A percentile compares a stretch with the other conserved stretches of the same genome.
Conservation (phyloP, 2,888 invertebrate genomes). For the Lordiphosa fenestrarum region DNA sequence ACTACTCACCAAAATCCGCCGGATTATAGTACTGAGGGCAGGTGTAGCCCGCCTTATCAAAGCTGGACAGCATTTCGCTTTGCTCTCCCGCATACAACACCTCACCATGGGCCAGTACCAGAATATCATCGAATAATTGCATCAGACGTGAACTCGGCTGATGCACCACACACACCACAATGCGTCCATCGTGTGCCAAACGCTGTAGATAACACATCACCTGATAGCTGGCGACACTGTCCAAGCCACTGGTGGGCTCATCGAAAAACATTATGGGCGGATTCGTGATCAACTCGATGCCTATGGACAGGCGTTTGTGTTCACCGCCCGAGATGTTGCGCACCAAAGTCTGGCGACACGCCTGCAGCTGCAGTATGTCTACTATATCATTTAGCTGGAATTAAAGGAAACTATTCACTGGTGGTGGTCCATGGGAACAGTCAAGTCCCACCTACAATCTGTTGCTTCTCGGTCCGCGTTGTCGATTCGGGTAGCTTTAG, state of each 20-base stretch:
- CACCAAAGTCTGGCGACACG: conserved; percentile 85
- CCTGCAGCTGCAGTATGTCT: conserved; percentile 86
- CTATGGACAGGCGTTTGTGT: conserved; percentile 92
- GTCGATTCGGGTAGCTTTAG: conserved; percentile 88
- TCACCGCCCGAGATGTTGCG: conserved; percentile 92
- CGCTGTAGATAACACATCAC: conserved; percentile 88
- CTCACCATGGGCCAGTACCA: conserved; percentile 88
- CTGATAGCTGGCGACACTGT: conserved; percentile 90
- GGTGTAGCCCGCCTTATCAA: conserved; percentile 84
- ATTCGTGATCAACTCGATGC: conserved; percentile 93
- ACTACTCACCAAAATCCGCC: conserved; percentile 88
- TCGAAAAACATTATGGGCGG: conserved; percentile 96
- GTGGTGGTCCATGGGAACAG: not conserved
- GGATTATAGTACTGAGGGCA: conserved; percentile 95
- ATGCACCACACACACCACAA: conserved; percentile 93
- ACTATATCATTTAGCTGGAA: conserved; percentile 89
- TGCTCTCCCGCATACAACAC: conserved; percentile 90
- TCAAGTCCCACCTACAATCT: conserved; percentile 82
- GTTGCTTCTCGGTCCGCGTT: conserved; percentile 83
- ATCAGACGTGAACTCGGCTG: conserved; percentile 93
- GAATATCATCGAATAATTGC: conserved; percentile 92
- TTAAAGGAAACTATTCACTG: conserved; percentile 24
- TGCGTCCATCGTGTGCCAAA: conserved; percentile 89
- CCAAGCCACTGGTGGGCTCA: conserved; percentile 94
- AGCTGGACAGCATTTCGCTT: conserved; percentile 86